Evolutionary conservation across 2,888 invertebrate genomes (phyloP), one percentile per base, ranked within the genome.

Genomic region (Troides oblongomaculatus): DNA sequence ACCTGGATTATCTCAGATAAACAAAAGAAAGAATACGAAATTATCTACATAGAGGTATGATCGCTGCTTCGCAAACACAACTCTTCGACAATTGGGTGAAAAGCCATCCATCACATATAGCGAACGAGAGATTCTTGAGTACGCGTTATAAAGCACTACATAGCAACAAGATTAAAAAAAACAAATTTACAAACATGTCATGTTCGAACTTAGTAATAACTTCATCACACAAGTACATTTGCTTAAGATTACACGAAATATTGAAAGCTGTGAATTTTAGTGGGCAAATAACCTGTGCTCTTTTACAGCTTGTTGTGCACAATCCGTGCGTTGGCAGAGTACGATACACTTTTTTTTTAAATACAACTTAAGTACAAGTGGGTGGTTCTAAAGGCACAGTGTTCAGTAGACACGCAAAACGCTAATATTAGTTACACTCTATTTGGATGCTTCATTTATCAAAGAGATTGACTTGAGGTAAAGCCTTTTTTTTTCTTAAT

Each of bases 1-100:
- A 90, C 91, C 81, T 83, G 78, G 80, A 83, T 82, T 77, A 71
- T 46, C 72, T 72, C 74, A 74, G 73, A 72, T 57, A 72, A 74
- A 68, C 73, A 71, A 74, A 73, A 86, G 85, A 77, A 50, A 5
- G 6, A n/a, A 53, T n/a, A 53, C n/a, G 84, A 84, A 85, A 86
- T 81, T 81, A 85, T 76, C 84, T 88, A 88, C 81, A 53, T n/a
- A n/a, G 1, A 80, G 76, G 81, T 46, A 65, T 63, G 43, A 62
- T 63, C 63, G 60, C 39, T 63, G 59, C 60, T 66, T 50, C 25
- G 59, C 62, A 21, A 63, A 18, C 21, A 43, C 57, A 21, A 46
- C n/a, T 18, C 25, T 10, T 62, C 30, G 39, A 62, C 63, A 66
- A 30, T 46, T 4, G 23, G 63, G 53, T 67, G 59, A 50, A 71